Percentiles rank a stretch among this genome's conserved stretches.
phyloP scores from a whole-genome alignment of 1,140 invertebrate species.

The Plectrocnemia conspersa region DNA sequence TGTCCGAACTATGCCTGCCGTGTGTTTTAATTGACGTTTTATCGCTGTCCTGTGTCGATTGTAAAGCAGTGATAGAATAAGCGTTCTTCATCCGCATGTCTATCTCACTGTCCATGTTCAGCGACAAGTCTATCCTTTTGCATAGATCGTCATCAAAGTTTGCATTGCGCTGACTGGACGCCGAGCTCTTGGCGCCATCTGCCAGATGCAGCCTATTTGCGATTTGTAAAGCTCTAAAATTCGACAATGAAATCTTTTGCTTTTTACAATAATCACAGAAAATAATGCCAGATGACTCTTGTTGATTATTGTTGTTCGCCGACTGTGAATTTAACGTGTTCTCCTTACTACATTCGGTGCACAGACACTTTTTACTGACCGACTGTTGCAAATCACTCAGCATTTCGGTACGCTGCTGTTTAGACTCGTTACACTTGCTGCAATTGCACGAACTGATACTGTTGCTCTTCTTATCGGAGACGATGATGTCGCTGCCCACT shows the following conservation, averaged over 20 bases:
- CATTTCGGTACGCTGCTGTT: constrained; percentile 40
- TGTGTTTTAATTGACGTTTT: constrained; percentile 38
- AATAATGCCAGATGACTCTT: constrained; percentile 41
- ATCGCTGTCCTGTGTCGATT: constrained; percentile 9
- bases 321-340: constrained; percentile 14
- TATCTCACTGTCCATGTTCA: constrained; percentile 44
- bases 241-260: constrained; percentile 50
- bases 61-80: constrained; percentile 27
- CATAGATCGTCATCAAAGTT: constrained; percentile 46
- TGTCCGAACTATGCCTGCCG: constrained; percentile 46
- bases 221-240: constrained; percentile 49
- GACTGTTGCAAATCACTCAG: constrained; percentile 48
- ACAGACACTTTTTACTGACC: constrained; percentile 42
- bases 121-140: constrained; percentile 46
- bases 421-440: constrained; percentile 40
- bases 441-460: constrained; percentile 45
- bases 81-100: constrained; percentile 38
- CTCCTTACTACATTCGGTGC: constrained; percentile 46
- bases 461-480: constrained; percentile 36
- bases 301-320: constrained; percentile 10
- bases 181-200: constrained; percentile 24
- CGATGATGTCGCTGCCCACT: constrained; percentile 39
- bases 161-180: constrained; percentile 9
- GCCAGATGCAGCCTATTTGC: constrained; percentile 45
- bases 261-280: constrained; percentile 49